Conservation (phyloP, 2,797 vertebrate genomes). For the Cirrhinus molitorella region DNA sequence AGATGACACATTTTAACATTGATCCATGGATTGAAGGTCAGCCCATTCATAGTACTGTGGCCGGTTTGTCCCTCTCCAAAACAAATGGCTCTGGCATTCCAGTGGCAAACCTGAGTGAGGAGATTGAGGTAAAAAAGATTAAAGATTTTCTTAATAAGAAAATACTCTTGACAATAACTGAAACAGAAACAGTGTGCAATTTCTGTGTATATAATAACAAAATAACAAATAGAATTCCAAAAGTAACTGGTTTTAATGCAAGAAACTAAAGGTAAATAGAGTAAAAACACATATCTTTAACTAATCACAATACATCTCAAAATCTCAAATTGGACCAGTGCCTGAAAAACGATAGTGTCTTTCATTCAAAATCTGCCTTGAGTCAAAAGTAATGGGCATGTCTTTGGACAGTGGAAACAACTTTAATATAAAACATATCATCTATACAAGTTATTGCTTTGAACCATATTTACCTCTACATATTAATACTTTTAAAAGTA, state of each 20-base stretch:
- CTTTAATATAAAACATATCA: neutral
- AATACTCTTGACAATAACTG: neutral
- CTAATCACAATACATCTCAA: too few species aligned
- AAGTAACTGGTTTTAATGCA: neutral
- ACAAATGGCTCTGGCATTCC: conserved; percentile 81
- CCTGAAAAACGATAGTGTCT: neutral
- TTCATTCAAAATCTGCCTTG: neutral
- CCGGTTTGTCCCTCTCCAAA: conserved; percentile 85
- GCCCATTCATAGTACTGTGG: conserved; percentile 84
- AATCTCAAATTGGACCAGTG: too few species aligned
- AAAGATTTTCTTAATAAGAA: too few species aligned
- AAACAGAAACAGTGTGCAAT: neutral
- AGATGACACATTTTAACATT: conserved; percentile 92
- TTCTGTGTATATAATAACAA: neutral
- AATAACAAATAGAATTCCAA: neutral
- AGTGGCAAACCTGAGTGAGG: conserved; percentile 82
- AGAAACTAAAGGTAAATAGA: neutral
- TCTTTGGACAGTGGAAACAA: neutral
- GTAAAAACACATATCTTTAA: neutral
- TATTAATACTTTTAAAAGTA: neutral
- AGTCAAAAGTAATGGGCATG: neutral
- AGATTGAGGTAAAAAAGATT: conserved; percentile 84
- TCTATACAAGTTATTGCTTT: neutral
- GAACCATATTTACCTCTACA: neutral
- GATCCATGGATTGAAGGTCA: conserved; percentile 83